Evolutionary conservation across 2,113 vertebrate genomes (phyloP).

Genomic region (cat (Felis catus)): F.catus_Fca126_mat1.0 CM031415.1:185929001-185929500

Average conservation of each 20-base stretch:
- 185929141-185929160: background rate
- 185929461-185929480: constrained; percentile 65
- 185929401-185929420: constrained; percentile 62
- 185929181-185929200: constrained; percentile 66
- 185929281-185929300: constrained; percentile 56
- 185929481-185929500: constrained; percentile 76
- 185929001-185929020: background rate
- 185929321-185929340: constrained; percentile 41
- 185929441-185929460: constrained; percentile 78
- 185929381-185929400: constrained; percentile 75
- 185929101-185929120: constrained; percentile 77
- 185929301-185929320: constrained; percentile 11
- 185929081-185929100: constrained; percentile 81
- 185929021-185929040: background rate
- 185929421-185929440: constrained; percentile 79
- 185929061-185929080: constrained; percentile 74
- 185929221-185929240: background rate
- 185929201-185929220: background rate
- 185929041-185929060: constrained; percentile 38
- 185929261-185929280: constrained; percentile 2
- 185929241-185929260: background rate
- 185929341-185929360: constrained; percentile 68
- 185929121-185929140: fast-evolving
- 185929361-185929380: constrained; percentile 59
- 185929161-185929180: background rate